These are phyloP conservation scores for Sebastes trivittatus DNA, from an alignment of 2,797 vertebrate genomes.

Conservation along the genomic window DNA sequence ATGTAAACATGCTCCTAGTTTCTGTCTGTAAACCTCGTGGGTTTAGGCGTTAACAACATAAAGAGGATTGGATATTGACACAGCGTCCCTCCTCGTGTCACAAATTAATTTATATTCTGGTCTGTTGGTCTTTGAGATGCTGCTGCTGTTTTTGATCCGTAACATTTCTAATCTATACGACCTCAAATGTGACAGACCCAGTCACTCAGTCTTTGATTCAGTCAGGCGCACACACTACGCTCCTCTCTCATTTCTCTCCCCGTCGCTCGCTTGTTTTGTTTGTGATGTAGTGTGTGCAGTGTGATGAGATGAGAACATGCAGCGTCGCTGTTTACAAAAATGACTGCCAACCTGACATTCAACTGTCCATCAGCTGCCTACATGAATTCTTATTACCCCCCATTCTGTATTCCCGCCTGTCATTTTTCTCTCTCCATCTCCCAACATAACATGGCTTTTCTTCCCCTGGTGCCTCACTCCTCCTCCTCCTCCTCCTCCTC, in stretches of 20 bases:
- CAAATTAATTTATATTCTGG: constrained; percentile 22
- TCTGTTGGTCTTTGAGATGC: constrained; percentile 25
- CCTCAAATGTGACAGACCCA: constrained; percentile 34
- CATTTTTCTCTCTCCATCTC: constrained; percentile 40
- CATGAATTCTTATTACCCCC: constrained; percentile 55
- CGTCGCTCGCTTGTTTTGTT: constrained; percentile 36
- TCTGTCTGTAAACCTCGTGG: background rate
- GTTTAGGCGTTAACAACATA: constrained; percentile 14
- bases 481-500: background rate
- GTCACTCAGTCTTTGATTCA: constrained; percentile 43
- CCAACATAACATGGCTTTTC: constrained; percentile 25
- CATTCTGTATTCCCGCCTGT: constrained; percentile 32
- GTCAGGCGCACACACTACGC: constrained; percentile 3
- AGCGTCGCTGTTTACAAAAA: constrained; percentile 56
- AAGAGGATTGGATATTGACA: constrained; percentile 15
- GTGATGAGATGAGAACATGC: constrained; percentile 56
- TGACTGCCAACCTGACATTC: constrained; percentile 61
- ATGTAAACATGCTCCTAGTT: constrained; percentile 1
- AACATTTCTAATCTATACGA: constrained; percentile 37
- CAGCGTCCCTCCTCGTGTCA: background rate
- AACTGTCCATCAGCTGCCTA: constrained; percentile 66
- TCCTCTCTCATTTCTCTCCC: constrained; percentile 36
- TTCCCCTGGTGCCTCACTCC: constrained; percentile 19
- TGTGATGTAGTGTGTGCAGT: too few species aligned
- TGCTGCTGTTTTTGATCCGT: constrained; percentile 28